Percentiles rank a stretch among this genome's conserved stretches.
Evolutionary conservation across 2,888 invertebrate species (phyloP).

Genomic region (Mythimna ferrago): DNA sequence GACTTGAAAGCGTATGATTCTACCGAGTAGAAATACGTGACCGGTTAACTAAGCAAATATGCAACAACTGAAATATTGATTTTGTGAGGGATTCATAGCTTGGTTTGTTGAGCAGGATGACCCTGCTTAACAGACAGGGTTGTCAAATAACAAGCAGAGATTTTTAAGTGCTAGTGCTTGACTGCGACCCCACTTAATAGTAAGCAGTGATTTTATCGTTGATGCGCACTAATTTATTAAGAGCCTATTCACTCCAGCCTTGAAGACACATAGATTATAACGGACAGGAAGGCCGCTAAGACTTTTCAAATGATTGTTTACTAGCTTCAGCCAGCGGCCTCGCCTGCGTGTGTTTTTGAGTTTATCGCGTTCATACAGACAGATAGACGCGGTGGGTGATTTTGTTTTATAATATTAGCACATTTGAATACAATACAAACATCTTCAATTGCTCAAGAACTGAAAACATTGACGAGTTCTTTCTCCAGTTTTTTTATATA

Average conservation of each 20-base stretch:
- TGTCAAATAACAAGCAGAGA: neutral
- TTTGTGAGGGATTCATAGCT: constrained; percentile 62
- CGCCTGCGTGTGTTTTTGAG: too few relatives aligned
- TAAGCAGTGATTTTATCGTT: too few relatives aligned
- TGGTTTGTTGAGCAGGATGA: constrained; percentile 15
- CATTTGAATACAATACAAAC: neutral
- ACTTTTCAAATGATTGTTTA: neutral
- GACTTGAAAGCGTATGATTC: constrained; percentile 26
- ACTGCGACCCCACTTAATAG: too few relatives aligned
- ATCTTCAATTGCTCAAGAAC: neutral
- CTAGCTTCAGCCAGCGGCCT: neutral
- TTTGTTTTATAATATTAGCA: too few relatives aligned
- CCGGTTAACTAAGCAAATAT: constrained; percentile 58
- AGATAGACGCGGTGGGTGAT: too few relatives aligned
- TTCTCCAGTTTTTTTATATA: constrained; percentile 1
- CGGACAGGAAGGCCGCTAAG: too few relatives aligned
- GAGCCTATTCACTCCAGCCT: too few relatives aligned
- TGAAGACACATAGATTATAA: too few relatives aligned
- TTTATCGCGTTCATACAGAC: too few relatives aligned
- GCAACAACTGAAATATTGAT: constrained; percentile 65
- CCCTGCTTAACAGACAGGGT: neutral
- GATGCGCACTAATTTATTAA: too few relatives aligned
- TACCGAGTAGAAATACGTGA: constrained; percentile 31
- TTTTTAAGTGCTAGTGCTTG: too few relatives aligned
- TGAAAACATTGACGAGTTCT: neutral